These are phyloP conservation scores for Coregonus sp. DNA, from an alignment of 2,797 vertebrate species.

Conservation along the genomic window DNA sequence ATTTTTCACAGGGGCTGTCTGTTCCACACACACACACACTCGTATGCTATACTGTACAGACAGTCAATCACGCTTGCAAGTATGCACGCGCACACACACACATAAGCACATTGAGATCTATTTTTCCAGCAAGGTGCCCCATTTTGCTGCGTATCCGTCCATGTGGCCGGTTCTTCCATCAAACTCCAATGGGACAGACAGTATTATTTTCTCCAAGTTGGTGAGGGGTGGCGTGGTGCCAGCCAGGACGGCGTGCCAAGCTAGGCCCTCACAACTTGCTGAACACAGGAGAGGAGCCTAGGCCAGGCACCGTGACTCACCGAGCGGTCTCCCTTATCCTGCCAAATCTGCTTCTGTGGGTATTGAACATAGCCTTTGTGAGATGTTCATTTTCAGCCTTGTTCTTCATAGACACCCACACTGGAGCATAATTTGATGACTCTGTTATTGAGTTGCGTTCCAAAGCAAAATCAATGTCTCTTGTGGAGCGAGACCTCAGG, in stretches of 20 bases:
- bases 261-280: conserved; percentile 9
- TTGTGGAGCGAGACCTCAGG: neutral
- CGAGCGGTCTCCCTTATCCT: conserved; percentile 1
- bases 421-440: neutral
- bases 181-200: neutral
- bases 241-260: neutral
- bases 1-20: conserved; percentile 41
- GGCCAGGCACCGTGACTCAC: neutral
- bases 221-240: conserved; percentile 3
- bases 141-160: neutral
- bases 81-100: neutral
- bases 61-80: neutral
- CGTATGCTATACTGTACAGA: neutral
- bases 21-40: conserved; percentile 14
- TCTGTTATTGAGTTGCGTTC: neutral
- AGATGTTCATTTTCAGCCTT: conserved; percentile 6
- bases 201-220: neutral
- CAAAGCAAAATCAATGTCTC: neutral
- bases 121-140: conserved; percentile 2
- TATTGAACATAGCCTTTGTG: neutral
- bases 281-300: conserved; percentile 9
- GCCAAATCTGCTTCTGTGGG: neutral
- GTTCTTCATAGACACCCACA: neutral
- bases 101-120: neutral
- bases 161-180: neutral